phyloP scores from a whole-genome alignment of 2,888 invertebrate species.

The Mystacides longicornis region DNA sequence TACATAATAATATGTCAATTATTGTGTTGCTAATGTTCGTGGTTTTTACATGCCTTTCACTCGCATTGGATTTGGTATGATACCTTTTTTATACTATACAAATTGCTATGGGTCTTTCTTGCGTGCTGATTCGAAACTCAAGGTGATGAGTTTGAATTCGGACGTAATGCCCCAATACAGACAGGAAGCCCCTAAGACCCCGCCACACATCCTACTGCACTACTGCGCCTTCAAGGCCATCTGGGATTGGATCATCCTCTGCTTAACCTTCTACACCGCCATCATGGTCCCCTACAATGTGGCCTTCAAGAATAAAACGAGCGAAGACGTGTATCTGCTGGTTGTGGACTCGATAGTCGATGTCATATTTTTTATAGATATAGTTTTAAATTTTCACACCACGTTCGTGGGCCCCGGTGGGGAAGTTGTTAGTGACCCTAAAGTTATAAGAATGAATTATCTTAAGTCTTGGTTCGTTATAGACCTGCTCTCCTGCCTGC shows the following conservation, averaged over 20 bases:
- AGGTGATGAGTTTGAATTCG: constrained; percentile 97
- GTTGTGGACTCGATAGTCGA: constrained; percentile 98
- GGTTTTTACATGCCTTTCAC: too few species aligned
- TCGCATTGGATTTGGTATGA: too few species aligned
- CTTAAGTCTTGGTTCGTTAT: constrained; percentile 99
- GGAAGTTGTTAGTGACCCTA: constrained; percentile 97
- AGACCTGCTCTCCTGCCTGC: constrained; percentile 96
- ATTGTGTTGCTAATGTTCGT: too few species aligned
- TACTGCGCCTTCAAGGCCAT: constrained; percentile 99
- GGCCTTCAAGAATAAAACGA: constrained; percentile 99
- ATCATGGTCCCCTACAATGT: constrained; percentile 99
- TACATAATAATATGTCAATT: too few species aligned
- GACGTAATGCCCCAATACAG: constrained; percentile 98
- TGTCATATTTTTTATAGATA: constrained; percentile 99
- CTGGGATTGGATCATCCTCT: constrained; percentile 99
- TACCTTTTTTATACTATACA: too few species aligned
- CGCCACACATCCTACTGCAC: constrained; percentile 98
- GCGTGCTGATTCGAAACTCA: too few species aligned
- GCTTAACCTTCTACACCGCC: constrained; percentile 99
- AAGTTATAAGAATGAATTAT: constrained; percentile 97
- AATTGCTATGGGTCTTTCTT: too few species aligned
- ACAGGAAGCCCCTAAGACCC: constrained; percentile 99
- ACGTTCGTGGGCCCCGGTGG: constrained; percentile 97
- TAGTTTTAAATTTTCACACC: constrained; percentile 99
- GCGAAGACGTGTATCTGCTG: constrained; percentile 89